phyloP scores from a whole-genome alignment of 2,113 vertebrate species.

The Myiagra hebetior region DNA sequence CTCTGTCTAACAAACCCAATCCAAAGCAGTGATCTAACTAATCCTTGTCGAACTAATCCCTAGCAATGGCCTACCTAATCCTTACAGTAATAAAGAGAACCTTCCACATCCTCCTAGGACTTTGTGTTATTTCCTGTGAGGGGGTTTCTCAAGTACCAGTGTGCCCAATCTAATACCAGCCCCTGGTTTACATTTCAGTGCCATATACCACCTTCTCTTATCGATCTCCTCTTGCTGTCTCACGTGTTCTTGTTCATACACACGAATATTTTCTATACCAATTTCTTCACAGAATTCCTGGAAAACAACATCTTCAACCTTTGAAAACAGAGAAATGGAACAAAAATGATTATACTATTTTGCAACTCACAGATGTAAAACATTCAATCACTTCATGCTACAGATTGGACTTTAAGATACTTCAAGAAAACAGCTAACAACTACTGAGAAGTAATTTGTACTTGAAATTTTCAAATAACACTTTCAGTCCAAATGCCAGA shows the following conservation, averaged over 20 bases:
- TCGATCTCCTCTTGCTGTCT: constrained; percentile 85
- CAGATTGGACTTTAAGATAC: background rate
- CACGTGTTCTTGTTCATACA: constrained; percentile 85
- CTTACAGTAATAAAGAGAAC: background rate
- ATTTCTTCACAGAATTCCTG: constrained; percentile 88
- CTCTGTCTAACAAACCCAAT: background rate
- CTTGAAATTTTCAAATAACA: background rate
- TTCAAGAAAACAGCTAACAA: background rate
- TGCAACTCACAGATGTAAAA: background rate
- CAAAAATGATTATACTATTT: background rate
- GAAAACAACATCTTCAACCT: constrained; percentile 92
- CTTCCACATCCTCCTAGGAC: background rate
- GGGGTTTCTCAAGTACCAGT: background rate
- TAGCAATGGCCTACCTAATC: background rate
- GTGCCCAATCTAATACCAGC: background rate
- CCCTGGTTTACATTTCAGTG: background rate
- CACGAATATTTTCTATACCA: constrained; percentile 86
- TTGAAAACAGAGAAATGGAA: background rate
- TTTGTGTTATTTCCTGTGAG: background rate
- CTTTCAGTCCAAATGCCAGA: background rate
- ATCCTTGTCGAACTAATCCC: background rate
- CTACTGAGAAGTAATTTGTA: background rate
- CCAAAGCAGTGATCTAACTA: background rate
- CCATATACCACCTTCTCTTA: constrained; percentile 79
- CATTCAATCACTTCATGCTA: background rate